Base-by-base conservation (phyloP, 2,113 vertebrate species). In the Eonycteris spelaea region DNA sequence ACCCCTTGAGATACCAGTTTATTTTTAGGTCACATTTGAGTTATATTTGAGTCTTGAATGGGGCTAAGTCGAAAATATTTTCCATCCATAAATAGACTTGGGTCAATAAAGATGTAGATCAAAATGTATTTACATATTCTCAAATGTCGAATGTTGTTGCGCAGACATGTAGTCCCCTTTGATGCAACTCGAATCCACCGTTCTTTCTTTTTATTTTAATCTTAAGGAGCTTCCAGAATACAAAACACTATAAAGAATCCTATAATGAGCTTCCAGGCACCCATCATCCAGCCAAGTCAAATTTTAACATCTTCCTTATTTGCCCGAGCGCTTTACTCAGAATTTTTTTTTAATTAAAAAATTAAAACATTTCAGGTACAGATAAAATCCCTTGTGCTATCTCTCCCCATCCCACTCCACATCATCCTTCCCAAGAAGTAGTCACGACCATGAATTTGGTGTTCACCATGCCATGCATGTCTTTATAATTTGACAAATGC, bases 271-370 rank as follows among this genome's bases (percentile, higher is more conserved):
- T 80, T 95, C 57, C 10, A 55, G 43, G 18, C 67, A 33, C 33
- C 48, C 5, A 19, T 22, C 40, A 73, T 38, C 35, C 48, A 94
- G 45, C 33, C 53, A 94, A 24, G 6, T 84, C 70, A 67, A 57
- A 57, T 77, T 92, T 74, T 86, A 79, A 59, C 71, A 75, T 92
- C 88, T 92, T 74, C 35, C 71, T 83, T 80, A 86, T 68, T 94
- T 94, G 35, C 40, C 80, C 73, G 33, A 84, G 38, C 26, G 33
- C 86, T 91, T 70, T 38, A 40, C 22, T 40, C 59, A 24, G 22
- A 48, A 71, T 75, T 78, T 40, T 70, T 45, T 61, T 1, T 5
- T 19, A 12, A 80, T 22, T 21, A 45, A 57, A 51, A 40, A 16
- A 83, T 48, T 30, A 21, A 87, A 91, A 75, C 55, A 85, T 51